Conservation (phyloP, 2,888 invertebrate genomes). For the Bellardia pandia region DNA sequence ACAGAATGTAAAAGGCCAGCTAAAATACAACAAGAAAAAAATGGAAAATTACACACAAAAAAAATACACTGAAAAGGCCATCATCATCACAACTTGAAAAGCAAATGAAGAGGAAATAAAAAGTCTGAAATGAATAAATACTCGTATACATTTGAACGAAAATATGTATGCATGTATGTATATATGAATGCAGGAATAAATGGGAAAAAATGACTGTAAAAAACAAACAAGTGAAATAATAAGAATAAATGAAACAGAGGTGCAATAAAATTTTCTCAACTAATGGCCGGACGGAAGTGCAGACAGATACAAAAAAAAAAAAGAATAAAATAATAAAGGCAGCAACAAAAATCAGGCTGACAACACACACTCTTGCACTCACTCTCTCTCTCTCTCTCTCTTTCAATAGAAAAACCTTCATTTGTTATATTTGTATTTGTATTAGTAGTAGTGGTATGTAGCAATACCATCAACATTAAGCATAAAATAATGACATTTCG, state of each 20-base stretch:
- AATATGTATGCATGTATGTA: slow-evolving; percentile 31
- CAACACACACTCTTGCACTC: slow-evolving; percentile 1
- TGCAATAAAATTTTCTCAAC: slow-evolving; percentile 80
- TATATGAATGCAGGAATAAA: slow-evolving; percentile 20
- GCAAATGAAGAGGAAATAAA: slow-evolving; percentile 69
- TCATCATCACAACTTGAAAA: slow-evolving; percentile 67
- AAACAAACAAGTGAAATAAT: slow-evolving; percentile 42
- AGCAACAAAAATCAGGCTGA: slow-evolving; percentile 49
- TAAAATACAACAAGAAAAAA: slow-evolving; percentile 30
- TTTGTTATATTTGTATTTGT: slow-evolving; percentile 1
- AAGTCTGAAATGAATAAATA: slow-evolving; percentile 62
- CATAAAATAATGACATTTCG: slow-evolving; percentile 72
- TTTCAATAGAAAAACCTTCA: slow-evolving; percentile 45
- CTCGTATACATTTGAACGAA: slow-evolving; percentile 38
- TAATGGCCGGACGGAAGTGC: slow-evolving; percentile 76
- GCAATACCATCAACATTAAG: slow-evolving; percentile 50
- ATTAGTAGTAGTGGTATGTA: neutral
- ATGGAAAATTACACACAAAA: slow-evolving; percentile 16
- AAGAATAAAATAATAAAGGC: neutral
- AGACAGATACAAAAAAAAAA: slow-evolving; percentile 55
- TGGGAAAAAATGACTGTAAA: slow-evolving; percentile 6
- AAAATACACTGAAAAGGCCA: slow-evolving; percentile 43
- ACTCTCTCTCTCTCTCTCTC: neutral
- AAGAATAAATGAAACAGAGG: slow-evolving; percentile 77
- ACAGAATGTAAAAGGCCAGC: slow-evolving; percentile 57